Evolutionary conservation across 2,113 vertebrate species (phyloP).

Genomic region (Xiphophorus hellerii): DNA sequence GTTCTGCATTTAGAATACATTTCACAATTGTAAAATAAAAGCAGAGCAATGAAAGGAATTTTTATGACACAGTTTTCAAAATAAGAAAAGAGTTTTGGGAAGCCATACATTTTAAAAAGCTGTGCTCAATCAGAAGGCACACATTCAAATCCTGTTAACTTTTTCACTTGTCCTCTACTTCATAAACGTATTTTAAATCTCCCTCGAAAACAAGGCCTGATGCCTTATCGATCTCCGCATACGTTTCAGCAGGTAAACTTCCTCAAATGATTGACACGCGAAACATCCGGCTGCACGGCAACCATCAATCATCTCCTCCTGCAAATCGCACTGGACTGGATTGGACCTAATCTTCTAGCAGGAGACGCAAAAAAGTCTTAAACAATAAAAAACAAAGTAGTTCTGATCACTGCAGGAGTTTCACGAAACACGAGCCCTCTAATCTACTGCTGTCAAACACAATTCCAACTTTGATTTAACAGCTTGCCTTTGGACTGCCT

Average conservation of each 20-base stretch:
- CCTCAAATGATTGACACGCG: constrained; percentile 19
- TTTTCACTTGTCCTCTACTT: not conserved
- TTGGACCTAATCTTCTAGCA: not conserved
- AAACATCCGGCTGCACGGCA: constrained; percentile 10
- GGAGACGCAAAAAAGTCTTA: not conserved
- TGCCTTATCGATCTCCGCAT: constrained; percentile 8
- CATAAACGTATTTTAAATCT: not conserved
- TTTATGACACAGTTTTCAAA: no score
- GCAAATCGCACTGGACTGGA: constrained; percentile 16
- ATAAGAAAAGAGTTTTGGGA: no score
- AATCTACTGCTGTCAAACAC: not conserved
- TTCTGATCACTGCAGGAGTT: constrained; percentile 1
- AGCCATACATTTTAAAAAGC: no score
- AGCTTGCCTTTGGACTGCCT: constrained; percentile 10
- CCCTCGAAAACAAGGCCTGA: not conserved
- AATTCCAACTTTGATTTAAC: constrained; percentile 14
- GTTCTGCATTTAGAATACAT: no score
- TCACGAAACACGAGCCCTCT: not conserved
- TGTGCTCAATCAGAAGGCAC: no score
- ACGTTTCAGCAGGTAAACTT: not conserved
- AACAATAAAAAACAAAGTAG: constrained; percentile 7
- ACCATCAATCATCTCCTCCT: not conserved
- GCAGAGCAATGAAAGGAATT: no score
- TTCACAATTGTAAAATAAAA: no score
- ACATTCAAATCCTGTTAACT: not conserved